A percentile compares a stretch with the other conserved stretches of the same genome.
These are phyloP conservation scores for Triplophysa dalaica DNA, from an alignment of 2,113 vertebrate genomes.

Conservation along the genomic window DNA sequence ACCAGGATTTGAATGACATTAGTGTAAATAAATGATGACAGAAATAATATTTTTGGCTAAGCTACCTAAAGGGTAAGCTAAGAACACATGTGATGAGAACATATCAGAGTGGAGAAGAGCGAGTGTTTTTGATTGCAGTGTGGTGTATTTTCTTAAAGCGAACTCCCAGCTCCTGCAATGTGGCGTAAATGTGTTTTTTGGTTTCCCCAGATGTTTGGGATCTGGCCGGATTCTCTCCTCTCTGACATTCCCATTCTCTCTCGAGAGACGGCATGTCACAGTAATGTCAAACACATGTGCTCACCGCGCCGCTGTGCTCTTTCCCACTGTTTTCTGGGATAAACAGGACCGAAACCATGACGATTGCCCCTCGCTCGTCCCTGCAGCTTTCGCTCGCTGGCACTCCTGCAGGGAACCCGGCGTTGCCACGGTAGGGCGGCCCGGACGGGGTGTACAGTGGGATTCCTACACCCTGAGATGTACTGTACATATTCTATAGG, in stretches of 20 bases:
- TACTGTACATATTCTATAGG: background rate
- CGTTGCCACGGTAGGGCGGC: background rate
- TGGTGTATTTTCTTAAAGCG: slow-evolving; percentile 64
- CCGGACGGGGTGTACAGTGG: background rate
- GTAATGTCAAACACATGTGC: slow-evolving; percentile 83
- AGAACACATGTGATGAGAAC: background rate
- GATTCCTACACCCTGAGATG: background rate
- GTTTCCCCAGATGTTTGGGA: slow-evolving; percentile 80
- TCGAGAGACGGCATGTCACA: slow-evolving; percentile 76
- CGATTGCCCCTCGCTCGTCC: slow-evolving; percentile 42
- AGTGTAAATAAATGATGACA: too few species aligned
- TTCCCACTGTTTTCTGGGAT: slow-evolving; percentile 61
- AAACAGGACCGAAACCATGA: slow-evolving; percentile 60
- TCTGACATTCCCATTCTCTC: slow-evolving; percentile 77
- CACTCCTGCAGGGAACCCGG: background rate
- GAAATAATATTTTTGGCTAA: too few species aligned
- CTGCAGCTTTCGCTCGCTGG: slow-evolving; percentile 22
- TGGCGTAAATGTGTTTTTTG: slow-evolving; percentile 73
- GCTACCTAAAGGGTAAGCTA: background rate
- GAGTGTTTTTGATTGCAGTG: slow-evolving; percentile 50
- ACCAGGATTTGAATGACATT: too few species aligned
- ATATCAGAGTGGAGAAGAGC: slow-evolving; percentile 1
- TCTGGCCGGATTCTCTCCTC: slow-evolving; percentile 65
- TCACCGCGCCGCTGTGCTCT: slow-evolving; percentile 55
- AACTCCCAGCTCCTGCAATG: slow-evolving; percentile 71